Evolutionary conservation across 2,888 invertebrate species (phyloP), one percentile per base, ranked within the genome.

Genomic region (Arctia plantaginis): DNA sequence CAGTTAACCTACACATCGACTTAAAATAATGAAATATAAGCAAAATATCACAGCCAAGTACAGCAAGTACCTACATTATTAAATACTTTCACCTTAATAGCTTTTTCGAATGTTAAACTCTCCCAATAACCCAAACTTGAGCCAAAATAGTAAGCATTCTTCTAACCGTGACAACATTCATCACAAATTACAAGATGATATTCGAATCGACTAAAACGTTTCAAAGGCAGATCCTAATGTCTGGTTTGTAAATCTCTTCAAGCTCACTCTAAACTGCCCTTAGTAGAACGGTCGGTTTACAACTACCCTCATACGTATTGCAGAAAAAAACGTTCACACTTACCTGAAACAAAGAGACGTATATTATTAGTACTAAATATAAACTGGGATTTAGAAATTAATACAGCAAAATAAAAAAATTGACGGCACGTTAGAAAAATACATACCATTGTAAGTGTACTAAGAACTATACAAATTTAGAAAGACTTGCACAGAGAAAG

Each of bases 301-400:
- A 69, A 41, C 41, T 69, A 69, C 69, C 59, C 15, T 35, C 39
- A 35, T 23, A 62, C 1, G 0, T 13, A 20, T 59, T 66, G 66
- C 71, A 41, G 3, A 41, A 59, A 59, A 20, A 55, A 69, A 15
- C 74, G 15, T 71, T 65, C 39, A 67, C 35, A 84, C 84, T 84
- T 84, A 84, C 85, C 85, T 84, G 82, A 66, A 84, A 84, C 79
- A 83, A 84, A 72, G 10, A 77, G 76, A 69, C 12, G 12, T 0
- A 55, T 51, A 35, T 68, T n/a, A 33, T 51, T 69, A 55, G 35
- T 33, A 51, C 1, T 51, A 23, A 13, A 18, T 0, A 8, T 7
- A 69, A 66, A 8, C 0, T n/a, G 10, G 41, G 4, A 13, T 59
- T 77, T 69, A 80, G 51, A 59, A 66, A n/a, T 33, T 59, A 6